Evolutionary conservation across 2,113 vertebrate species (phyloP).

Genomic region (Gallinago paraguaiae): DNA sequence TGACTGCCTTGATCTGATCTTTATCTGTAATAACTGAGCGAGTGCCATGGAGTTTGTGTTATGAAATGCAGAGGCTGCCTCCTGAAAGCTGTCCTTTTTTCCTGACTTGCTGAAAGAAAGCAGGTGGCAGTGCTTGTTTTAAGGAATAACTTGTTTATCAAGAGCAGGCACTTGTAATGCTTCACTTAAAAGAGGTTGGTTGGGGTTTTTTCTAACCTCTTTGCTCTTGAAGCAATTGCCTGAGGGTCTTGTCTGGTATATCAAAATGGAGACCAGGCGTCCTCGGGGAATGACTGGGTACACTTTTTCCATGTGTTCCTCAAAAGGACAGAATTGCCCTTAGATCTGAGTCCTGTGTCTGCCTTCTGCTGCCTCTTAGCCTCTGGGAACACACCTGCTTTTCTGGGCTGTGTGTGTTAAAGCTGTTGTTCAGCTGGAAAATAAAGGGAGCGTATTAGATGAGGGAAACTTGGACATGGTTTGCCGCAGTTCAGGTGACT

Average conservation of each 20-base stretch:
- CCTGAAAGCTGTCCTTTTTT: not conserved
- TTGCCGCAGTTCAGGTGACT: not conserved
- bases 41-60: not conserved
- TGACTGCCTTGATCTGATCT: constrained; percentile 11
- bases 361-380: not conserved
- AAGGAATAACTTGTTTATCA: not conserved
- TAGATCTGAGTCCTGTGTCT: not conserved
- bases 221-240: not conserved
- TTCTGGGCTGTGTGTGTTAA: not conserved
- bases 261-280: not conserved
- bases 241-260: not conserved
- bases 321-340: not conserved
- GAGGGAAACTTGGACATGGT: not conserved
- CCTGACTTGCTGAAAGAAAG: not conserved
- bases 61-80: not conserved
- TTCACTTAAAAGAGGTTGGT: not conserved
- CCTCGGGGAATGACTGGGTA: not conserved
- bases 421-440: not conserved
- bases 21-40: not conserved
- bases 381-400: not conserved
- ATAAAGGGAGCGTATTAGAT: not conserved
- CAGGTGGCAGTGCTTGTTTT: not conserved
- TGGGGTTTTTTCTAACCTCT: not conserved
- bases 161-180: not conserved
- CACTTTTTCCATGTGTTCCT: not conserved